A percentile compares a stretch with the other conserved stretches of the same genome.
These are phyloP conservation scores for Psilopogon haemacephalus DNA, from an alignment of 2,113 vertebrate species.

Conservation along the genomic window DNA sequence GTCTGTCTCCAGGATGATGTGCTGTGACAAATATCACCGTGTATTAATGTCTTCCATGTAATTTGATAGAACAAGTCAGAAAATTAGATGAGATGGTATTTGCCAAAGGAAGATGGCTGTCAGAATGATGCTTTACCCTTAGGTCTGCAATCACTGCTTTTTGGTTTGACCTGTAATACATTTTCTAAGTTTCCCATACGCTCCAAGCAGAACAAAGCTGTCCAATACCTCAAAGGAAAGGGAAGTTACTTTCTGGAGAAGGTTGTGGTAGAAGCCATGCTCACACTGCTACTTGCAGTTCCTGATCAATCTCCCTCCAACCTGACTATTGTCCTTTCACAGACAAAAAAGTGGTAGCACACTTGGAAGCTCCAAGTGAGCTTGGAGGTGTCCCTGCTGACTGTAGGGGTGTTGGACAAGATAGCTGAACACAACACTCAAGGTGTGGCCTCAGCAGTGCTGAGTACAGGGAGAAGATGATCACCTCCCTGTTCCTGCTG, in stretches of 20 bases:
- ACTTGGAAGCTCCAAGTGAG: neutral
- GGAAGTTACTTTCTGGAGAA: neutral
- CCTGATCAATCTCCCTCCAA: neutral
- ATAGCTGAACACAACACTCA: too few relatives aligned
- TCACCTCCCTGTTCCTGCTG: too few relatives aligned
- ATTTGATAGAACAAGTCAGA: neutral
- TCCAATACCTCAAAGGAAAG: neutral
- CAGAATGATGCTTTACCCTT: neutral
- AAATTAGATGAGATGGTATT: neutral
- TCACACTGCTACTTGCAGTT: neutral
- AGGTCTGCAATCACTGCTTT: neutral
- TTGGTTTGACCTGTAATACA: neutral
- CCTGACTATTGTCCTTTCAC: neutral
- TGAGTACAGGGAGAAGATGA: too few relatives aligned
- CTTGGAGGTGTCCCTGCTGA: too few relatives aligned
- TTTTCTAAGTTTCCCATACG: neutral
- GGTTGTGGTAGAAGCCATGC: fast-evolving
- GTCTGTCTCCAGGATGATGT: neutral
- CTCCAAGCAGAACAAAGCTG: neutral
- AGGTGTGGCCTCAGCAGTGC: too few relatives aligned
- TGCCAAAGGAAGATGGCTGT: neutral
- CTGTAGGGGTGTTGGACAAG: too few relatives aligned
- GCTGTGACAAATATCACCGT: neutral
- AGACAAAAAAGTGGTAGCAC: neutral
- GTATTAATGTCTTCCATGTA: neutral